A percentile compares a stretch with the other conserved stretches of the same genome.
Conservation (phyloP, 2,888 invertebrate species). For the Cantharis rustica region DNA sequence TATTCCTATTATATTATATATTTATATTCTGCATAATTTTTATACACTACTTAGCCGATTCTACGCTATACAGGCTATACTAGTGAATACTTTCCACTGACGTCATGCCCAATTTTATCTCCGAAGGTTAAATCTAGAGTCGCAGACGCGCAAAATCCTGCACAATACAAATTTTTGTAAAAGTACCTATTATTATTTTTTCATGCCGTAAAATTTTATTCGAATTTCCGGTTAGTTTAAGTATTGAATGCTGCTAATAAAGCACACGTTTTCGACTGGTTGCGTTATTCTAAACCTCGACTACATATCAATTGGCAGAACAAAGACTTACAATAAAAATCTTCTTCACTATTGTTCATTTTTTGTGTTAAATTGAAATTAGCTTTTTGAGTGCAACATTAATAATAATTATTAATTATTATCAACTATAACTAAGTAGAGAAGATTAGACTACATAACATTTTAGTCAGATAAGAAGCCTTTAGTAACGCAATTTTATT, state of each 20-base stretch:
- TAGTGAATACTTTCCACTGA: not conserved
- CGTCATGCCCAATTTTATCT: not conserved
- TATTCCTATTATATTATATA: too few relatives aligned
- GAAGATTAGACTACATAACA: not conserved
- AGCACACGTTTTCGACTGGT: not conserved
- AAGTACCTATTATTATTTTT: not conserved
- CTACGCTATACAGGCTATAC: not conserved
- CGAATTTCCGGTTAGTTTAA: not conserved
- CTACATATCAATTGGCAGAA: not conserved
- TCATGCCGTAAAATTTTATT: not conserved
- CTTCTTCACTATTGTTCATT: not conserved
- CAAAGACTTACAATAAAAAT: not conserved
- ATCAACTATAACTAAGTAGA: too few relatives aligned
- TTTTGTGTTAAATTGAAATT: not conserved
- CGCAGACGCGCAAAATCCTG: not conserved
- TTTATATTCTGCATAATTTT: not conserved
- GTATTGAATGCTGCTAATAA: not conserved
- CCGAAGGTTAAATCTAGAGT: not conserved
- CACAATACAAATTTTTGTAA: not conserved
- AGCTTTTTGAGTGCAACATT: too few relatives aligned
- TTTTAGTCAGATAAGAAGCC: not conserved
- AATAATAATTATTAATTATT: too few relatives aligned
- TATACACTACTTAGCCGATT: not conserved
- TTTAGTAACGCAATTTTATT: not conserved
- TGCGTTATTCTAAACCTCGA: not conserved